Evolutionary conservation across 2,113 vertebrate genomes (phyloP).

Genomic region (Limnothrissa miodon): DNA sequence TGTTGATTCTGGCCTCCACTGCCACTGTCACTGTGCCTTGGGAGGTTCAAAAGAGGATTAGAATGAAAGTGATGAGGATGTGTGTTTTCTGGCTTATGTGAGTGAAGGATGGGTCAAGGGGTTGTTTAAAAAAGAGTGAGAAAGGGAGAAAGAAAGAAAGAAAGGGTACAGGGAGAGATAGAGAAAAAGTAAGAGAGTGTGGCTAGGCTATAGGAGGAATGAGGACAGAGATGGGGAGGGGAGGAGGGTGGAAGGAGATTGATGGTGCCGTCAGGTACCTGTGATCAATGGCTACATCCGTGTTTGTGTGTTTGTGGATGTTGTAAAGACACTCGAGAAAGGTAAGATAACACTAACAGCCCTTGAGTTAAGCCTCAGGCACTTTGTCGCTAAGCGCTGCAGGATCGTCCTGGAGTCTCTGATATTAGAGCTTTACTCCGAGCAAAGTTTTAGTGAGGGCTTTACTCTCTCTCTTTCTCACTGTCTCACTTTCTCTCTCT

Average conservation of each 20-base stretch:
- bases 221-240: background rate
- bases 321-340: conserved; percentile 1
- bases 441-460: background rate
- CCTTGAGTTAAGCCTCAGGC: background rate
- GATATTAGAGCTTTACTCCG: conserved; percentile 2
- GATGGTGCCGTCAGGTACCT: background rate
- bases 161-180: background rate
- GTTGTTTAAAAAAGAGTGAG: background rate
- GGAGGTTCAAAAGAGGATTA: background rate
- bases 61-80: background rate
- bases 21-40: background rate
- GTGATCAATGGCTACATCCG: conserved; percentile 15
- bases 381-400: background rate
- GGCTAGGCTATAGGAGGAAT: background rate
- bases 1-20: background rate
- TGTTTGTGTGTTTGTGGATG: conserved; percentile 6
- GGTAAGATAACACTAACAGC: conserved; percentile 19
- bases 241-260: background rate
- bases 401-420: background rate
- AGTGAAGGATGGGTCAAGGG: background rate
- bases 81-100: background rate
- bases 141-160: background rate
- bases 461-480: background rate
- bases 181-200: background rate
- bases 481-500: background rate